Evolutionary conservation across 1,140 invertebrate species (phyloP).

Genomic region (Aphelinus atriplicis): DNA sequence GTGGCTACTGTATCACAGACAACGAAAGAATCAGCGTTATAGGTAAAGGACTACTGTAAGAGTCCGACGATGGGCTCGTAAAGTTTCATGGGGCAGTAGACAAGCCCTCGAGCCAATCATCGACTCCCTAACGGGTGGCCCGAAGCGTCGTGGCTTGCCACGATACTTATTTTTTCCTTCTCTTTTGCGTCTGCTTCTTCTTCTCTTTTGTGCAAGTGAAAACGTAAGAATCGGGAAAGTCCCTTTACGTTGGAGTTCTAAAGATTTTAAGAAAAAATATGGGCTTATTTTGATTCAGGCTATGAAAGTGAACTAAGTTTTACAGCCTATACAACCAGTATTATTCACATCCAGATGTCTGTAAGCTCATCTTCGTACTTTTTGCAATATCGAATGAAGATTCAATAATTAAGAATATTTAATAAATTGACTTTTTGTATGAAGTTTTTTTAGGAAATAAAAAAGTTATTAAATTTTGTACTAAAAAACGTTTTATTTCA

Average conservation of each 20-base stretch:
- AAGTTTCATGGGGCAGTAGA: conserved; percentile 39
- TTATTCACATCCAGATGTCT: too few relatives aligned
- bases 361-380: too few relatives aligned
- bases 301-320: conserved; percentile 21
- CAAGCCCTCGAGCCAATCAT: conserved; percentile 42
- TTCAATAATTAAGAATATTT: too few relatives aligned
- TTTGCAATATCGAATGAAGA: too few relatives aligned
- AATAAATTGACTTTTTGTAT: too few relatives aligned
- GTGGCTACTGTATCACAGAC: conserved; percentile 5
- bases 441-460: too few relatives aligned
- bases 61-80: conserved; percentile 29
- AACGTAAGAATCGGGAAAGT: conserved; percentile 17
- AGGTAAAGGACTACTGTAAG: conserved; percentile 33
- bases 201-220: conserved; percentile 34
- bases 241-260: conserved; percentile 15
- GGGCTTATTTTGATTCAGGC: conserved; percentile 11
- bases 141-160: conserved; percentile 3
- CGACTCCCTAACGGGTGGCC: conserved; percentile 35
- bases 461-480: too few relatives aligned
- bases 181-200: not conserved
- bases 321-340: not conserved
- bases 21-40: conserved; percentile 22
- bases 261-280: conserved; percentile 26
- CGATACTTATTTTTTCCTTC: conserved; percentile 23
- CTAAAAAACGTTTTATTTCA: too few relatives aligned